Evolutionary conservation across 2,888 invertebrate genomes (phyloP).

Genomic region (Drosophila fungiperda): DNA sequence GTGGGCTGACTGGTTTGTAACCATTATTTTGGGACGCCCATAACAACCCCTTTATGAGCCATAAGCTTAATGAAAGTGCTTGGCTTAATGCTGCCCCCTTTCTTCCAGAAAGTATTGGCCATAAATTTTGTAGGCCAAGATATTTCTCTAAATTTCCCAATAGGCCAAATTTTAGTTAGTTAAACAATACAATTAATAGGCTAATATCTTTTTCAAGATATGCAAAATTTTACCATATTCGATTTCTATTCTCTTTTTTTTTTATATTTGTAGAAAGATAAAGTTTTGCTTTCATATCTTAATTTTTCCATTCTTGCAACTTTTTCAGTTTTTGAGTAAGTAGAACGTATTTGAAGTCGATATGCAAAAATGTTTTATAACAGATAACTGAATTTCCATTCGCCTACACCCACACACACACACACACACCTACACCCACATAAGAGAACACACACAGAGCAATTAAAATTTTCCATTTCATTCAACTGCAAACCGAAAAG

Average conservation of each 20-base stretch:
- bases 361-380: slow-evolving; percentile 10
- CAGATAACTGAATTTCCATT: slow-evolving; percentile 37
- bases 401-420: slow-evolving; percentile 14
- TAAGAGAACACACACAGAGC: slow-evolving; percentile 51
- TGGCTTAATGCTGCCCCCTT: slow-evolving; percentile 2
- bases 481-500: slow-evolving; percentile 77
- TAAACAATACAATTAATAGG: slow-evolving; percentile 3
- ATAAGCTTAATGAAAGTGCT: slow-evolving; percentile 24
- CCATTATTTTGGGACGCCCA: slow-evolving; percentile 3
- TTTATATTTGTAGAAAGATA: neutral
- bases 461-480: slow-evolving; percentile 84
- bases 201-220: neutral
- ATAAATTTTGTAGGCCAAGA: slow-evolving; percentile 3
- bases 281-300: neutral
- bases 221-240: neutral
- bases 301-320: neutral
- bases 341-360: neutral
- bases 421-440: slow-evolving; percentile 9
- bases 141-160: neutral
- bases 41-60: slow-evolving; percentile 48
- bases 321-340: neutral
- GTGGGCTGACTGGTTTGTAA: neutral
- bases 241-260: neutral
- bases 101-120: neutral
- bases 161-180: neutral